These are phyloP conservation scores for Trichopria drosophilae DNA, from an alignment of 2,888 invertebrate genomes.

Conservation along the genomic window DNA sequence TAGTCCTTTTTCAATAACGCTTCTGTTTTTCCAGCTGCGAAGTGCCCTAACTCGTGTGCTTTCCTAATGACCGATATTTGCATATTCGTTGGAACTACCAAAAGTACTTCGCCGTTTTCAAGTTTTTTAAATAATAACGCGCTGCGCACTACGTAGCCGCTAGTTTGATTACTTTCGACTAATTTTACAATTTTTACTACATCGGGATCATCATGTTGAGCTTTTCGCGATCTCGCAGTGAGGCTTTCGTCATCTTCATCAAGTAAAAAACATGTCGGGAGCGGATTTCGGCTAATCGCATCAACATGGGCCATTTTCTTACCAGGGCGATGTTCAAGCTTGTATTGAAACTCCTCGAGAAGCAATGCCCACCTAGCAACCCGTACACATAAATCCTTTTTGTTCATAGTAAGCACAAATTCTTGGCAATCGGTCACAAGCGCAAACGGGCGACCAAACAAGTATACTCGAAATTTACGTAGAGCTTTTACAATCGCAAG, in stretches of 20 bases:
- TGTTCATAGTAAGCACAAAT: slow-evolving; percentile 33
- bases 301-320: slow-evolving; percentile 38
- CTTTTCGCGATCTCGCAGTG: slow-evolving; percentile 15
- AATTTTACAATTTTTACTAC: slow-evolving; percentile 12
- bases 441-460: slow-evolving; percentile 34
- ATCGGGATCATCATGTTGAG: slow-evolving; percentile 20
- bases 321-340: slow-evolving; percentile 36
- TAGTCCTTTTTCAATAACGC: slow-evolving; percentile 27
- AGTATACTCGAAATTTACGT: slow-evolving; percentile 35
- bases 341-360: slow-evolving; percentile 37
- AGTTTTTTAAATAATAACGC: slow-evolving; percentile 20
- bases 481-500: slow-evolving; percentile 36
- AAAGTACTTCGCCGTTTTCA: slow-evolving; percentile 21
- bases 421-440: slow-evolving; percentile 40
- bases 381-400: slow-evolving; percentile 35
- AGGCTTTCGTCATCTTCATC: slow-evolving; percentile 21
- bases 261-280: slow-evolving; percentile 20
- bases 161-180: slow-evolving; percentile 11
- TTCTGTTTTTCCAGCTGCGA: slow-evolving; percentile 29
- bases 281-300: slow-evolving; percentile 36
- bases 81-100: slow-evolving; percentile 29
- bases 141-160: slow-evolving; percentile 10
- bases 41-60: slow-evolving; percentile 33
- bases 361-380: no score
- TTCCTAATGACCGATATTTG: slow-evolving; percentile 22